Conservation (phyloP, 2,797 vertebrate genomes). For the Leptoclinus maculatus region DNA sequence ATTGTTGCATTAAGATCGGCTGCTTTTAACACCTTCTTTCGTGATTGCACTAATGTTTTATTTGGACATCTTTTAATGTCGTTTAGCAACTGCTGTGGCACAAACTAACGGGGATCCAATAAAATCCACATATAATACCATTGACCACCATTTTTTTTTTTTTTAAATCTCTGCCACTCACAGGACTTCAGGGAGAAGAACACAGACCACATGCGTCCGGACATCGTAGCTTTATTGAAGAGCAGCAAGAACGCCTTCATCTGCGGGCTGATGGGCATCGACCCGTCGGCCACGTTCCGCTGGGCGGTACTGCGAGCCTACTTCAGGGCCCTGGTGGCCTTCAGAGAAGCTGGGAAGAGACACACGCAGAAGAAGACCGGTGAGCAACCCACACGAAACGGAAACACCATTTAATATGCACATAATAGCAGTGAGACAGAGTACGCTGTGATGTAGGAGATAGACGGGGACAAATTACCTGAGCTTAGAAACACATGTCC, state of each 20-base stretch:
- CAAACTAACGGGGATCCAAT: not conserved
- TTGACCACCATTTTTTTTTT: not conserved
- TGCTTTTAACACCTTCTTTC: not conserved
- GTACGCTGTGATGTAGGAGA: not conserved
- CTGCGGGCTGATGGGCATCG: slow-evolving; percentile 94
- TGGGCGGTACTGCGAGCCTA: slow-evolving; percentile 95
- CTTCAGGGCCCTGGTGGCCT: slow-evolving; percentile 93
- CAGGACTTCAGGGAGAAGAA: slow-evolving; percentile 99
- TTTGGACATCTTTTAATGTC: not conserved
- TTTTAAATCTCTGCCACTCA: slow-evolving; percentile 10
- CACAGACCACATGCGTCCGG: slow-evolving; percentile 98
- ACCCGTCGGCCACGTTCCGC: slow-evolving; percentile 95
- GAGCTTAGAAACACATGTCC: not conserved
- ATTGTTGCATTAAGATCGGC: not conserved
- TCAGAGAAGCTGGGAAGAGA: slow-evolving; percentile 91
- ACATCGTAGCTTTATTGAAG: slow-evolving; percentile 95
- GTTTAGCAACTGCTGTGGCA: not conserved
- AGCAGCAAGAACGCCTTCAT: slow-evolving; percentile 96
- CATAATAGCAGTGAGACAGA: not conserved
- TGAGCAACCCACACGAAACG: slow-evolving; percentile 69
- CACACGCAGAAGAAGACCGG: slow-evolving; percentile 89
- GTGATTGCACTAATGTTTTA: too few relatives aligned
- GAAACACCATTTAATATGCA: not conserved
- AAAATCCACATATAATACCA: not conserved
- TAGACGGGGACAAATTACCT: not conserved